Evolutionary conservation across 2,888 invertebrate genomes (phyloP).

Genomic region (Amphimallon solstitiale): DNA sequence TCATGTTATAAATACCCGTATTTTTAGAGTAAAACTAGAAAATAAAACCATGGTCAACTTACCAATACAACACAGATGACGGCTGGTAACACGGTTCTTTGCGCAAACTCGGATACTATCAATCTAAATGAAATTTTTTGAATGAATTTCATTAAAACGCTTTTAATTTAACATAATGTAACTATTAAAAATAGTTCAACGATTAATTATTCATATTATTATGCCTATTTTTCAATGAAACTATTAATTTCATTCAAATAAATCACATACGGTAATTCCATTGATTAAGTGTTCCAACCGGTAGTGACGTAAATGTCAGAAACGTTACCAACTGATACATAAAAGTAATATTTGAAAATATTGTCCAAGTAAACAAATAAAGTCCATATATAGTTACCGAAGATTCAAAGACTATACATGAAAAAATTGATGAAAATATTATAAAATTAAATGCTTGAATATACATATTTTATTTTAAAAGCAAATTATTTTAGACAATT

Average conservation of each 20-base stretch:
- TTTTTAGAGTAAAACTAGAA: constrained; percentile 55
- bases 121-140: constrained; percentile 32
- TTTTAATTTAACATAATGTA: constrained; percentile 8
- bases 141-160: constrained; percentile 5
- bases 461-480: no score
- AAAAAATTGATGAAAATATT: no score
- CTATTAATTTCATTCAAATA: constrained; percentile 8
- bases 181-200: not conserved
- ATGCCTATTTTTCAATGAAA: not conserved
- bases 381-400: no score
- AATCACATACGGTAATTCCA: constrained; percentile 2
- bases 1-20: constrained; percentile 54
- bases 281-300: constrained; percentile 6
- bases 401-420: no score
- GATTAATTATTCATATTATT: not conserved
- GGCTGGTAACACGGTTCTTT: constrained; percentile 64
- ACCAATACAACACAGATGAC: constrained; percentile 69
- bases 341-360: not conserved
- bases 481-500: no score
- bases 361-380: not conserved
- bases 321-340: constrained; percentile 22
- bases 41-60: constrained; percentile 60
- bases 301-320: constrained; percentile 27
- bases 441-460: no score
- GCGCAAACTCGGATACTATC: constrained; percentile 55